A percentile compares a stretch with the other conserved stretches of the same genome.
These are phyloP conservation scores for Volucella bombylans DNA, from an alignment of 2,888 invertebrate genomes.

Conservation along the genomic window DNA sequence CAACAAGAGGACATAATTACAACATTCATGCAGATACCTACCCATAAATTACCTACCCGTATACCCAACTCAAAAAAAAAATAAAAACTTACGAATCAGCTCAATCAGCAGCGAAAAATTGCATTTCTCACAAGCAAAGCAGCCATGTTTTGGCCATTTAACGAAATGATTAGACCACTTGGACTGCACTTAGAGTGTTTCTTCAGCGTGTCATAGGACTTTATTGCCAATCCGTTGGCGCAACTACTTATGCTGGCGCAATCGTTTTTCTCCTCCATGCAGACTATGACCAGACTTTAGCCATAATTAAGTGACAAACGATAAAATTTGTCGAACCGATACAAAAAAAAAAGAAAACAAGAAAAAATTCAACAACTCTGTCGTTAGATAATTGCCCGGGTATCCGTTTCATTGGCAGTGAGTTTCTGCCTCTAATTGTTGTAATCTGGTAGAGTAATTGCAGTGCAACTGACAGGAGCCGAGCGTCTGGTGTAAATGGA, in stretches of 20 bases:
- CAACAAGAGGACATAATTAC: conserved; percentile 1
- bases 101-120: conserved; percentile 33
- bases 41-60: background rate
- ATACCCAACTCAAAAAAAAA: background rate
- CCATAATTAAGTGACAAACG: conserved; percentile 69
- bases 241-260: conserved; percentile 25
- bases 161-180: conserved; percentile 55
- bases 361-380: background rate
- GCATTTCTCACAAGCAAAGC: conserved; percentile 28
- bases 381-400: conserved; percentile 58
- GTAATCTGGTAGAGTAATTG: conserved; percentile 37
- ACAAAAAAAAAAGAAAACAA: background rate
- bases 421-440: conserved; percentile 47
- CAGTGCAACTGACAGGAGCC: conserved; percentile 9
- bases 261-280: conserved; percentile 27
- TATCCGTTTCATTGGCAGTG: conserved; percentile 37
- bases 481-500: conserved; percentile 19
- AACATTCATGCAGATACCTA: background rate
- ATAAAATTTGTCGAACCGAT: conserved; percentile 60
- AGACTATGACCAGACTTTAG: conserved; percentile 27
- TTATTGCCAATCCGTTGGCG: conserved; percentile 52
- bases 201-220: conserved; percentile 49
- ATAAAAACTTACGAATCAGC: conserved; percentile 31
- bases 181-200: conserved; percentile 34
- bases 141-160: conserved; percentile 59